Percentiles rank a stretch among this genome's conserved stretches.
These are phyloP conservation scores for Acridotheres tristis DNA, from an alignment of 2,797 vertebrate genomes.

Conservation along the genomic window DNA sequence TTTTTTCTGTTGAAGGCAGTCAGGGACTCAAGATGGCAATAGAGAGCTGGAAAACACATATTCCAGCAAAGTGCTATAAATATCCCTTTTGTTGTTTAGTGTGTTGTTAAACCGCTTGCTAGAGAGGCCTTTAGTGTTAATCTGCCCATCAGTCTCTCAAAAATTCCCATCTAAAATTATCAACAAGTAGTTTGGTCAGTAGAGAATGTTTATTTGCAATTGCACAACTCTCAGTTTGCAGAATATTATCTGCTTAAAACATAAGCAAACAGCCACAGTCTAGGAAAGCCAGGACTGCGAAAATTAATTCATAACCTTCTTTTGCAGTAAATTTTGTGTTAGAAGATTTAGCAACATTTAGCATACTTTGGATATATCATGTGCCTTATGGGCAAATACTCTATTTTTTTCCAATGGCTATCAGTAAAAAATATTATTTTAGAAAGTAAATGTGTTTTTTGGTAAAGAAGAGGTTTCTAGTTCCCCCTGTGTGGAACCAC, in stretches of 20 bases:
- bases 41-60: constrained; percentile 35
- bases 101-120: constrained; percentile 48
- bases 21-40: constrained; percentile 69
- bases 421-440: background rate
- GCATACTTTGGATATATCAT: background rate
- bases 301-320: constrained; percentile 18
- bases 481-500: background rate
- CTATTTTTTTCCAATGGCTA: background rate
- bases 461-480: background rate
- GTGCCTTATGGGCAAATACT: background rate
- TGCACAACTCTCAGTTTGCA: constrained; percentile 12
- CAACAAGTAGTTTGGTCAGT: constrained; percentile 56
- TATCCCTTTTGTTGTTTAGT: constrained; percentile 53
- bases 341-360: background rate
- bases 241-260: constrained; percentile 30
- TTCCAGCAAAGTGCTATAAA: constrained; percentile 24
- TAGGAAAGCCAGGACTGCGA: background rate
- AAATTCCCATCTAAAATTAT: constrained; percentile 59
- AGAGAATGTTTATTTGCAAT: constrained; percentile 37
- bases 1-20: background rate
- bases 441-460: background rate
- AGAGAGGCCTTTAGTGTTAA: constrained; percentile 46
- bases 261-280: background rate
- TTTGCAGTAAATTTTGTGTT: background rate
- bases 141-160: constrained; percentile 56